Conservation (phyloP, 2,797 vertebrate species). For the Artibeus lituratus region DNA sequence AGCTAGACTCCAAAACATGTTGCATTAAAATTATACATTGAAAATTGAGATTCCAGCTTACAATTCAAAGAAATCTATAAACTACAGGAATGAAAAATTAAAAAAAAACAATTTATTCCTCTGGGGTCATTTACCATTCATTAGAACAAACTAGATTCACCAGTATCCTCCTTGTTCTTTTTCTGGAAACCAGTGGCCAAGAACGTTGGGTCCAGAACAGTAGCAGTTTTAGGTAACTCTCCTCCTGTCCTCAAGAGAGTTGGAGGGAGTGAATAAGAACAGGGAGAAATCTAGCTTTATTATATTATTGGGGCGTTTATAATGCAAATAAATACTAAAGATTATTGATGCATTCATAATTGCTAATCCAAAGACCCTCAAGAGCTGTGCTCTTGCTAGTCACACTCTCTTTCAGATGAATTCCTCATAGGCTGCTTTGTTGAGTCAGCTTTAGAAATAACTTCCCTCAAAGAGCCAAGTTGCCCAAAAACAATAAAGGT, state of each 20-base stretch:
- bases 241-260: neutral
- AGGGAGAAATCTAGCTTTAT: neutral
- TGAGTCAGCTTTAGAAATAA: slow-evolving; percentile 17
- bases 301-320: neutral
- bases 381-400: neutral
- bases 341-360: neutral
- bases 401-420: neutral
- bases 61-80: neutral
- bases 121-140: neutral
- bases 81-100: neutral
- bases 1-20: neutral
- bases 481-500: neutral
- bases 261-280: neutral
- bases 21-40: neutral
- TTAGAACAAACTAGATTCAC: neutral
- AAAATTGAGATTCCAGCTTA: neutral
- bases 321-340: neutral
- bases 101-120: too few species aligned
- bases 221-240: neutral
- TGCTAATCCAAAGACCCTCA: neutral
- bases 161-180: neutral
- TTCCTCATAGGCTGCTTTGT: neutral
- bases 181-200: neutral
- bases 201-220: neutral
- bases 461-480: neutral